phyloP scores from a whole-genome alignment of 2,113 vertebrate species.

The Deroptyus accipitrinus region DNA sequence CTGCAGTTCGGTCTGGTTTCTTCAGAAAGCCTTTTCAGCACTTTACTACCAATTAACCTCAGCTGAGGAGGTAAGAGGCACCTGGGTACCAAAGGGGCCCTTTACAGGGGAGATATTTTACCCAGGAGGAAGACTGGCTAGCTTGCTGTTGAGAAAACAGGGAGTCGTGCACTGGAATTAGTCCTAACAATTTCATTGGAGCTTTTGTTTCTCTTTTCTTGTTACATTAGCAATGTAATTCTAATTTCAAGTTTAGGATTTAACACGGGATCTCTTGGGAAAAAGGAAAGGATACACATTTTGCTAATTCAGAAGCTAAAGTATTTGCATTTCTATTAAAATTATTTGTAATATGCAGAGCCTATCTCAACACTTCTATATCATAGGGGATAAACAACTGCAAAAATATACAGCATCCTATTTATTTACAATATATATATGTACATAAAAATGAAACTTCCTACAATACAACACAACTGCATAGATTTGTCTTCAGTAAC shows the following conservation, averaged over 20 bases:
- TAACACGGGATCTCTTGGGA: background rate
- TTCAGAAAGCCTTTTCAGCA: background rate
- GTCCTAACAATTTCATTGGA: slow-evolving; percentile 3
- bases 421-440: slow-evolving; percentile 82
- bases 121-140: background rate
- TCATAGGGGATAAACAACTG: slow-evolving; percentile 72
- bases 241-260: slow-evolving; percentile 12
- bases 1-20: background rate
- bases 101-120: background rate
- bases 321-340: slow-evolving; percentile 51
- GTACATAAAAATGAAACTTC: slow-evolving; percentile 72
- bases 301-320: slow-evolving; percentile 62
- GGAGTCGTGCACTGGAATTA: background rate
- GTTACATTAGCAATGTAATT: slow-evolving; percentile 22
- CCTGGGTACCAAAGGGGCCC: background rate
- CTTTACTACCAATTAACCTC: background rate
- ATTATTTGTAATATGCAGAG: slow-evolving; percentile 63
- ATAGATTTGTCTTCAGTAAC: slow-evolving; percentile 77
- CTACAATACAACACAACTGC: slow-evolving; percentile 76
- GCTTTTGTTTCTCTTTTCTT: slow-evolving; percentile 1
- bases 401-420: slow-evolving; percentile 86
- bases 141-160: slow-evolving; percentile 44
- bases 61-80: background rate
- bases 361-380: slow-evolving; percentile 67
- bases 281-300: slow-evolving; percentile 49